Conservation (phyloP, 1,140 invertebrate genomes). For the Frieseomelitta varia region DNA sequence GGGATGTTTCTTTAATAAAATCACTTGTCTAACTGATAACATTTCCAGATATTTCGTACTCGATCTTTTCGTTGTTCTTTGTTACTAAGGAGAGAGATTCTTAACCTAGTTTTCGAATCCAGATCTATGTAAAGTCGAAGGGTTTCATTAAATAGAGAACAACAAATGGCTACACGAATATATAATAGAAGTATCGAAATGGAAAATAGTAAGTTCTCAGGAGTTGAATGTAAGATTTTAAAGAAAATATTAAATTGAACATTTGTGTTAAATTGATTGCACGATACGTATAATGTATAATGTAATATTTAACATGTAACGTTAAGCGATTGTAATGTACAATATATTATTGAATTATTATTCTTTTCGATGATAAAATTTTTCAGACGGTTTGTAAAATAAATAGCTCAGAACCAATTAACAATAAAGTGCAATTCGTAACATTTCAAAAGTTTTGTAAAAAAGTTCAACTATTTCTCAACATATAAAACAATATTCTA, state of each 20-base stretch:
- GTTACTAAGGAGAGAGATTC: neutral
- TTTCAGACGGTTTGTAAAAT: too few relatives aligned
- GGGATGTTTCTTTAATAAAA: conserved; percentile 12
- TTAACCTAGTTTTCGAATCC: conserved; percentile 10
- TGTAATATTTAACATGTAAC: neutral
- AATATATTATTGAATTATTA: neutral
- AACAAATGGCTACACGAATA: neutral
- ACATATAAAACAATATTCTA: neutral
- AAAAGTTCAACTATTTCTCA: too few relatives aligned
- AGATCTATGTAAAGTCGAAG: neutral
- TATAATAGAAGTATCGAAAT: neutral
- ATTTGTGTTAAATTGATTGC: neutral
- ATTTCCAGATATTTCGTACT: neutral
- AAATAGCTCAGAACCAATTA: neutral
- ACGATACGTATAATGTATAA: neutral
- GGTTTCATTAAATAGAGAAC: neutral
- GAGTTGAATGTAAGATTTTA: neutral
- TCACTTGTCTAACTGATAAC: conserved; percentile 1
- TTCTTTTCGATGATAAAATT: neutral
- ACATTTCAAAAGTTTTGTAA: too few relatives aligned
- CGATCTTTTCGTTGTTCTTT: neutral
- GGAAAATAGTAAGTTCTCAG: neutral
- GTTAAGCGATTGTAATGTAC: neutral
- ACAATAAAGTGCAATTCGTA: neutral
- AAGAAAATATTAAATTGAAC: neutral